Base-by-base conservation (phyloP, 2,888 invertebrate genomes). In the Silvanus unidentatus region DNA sequence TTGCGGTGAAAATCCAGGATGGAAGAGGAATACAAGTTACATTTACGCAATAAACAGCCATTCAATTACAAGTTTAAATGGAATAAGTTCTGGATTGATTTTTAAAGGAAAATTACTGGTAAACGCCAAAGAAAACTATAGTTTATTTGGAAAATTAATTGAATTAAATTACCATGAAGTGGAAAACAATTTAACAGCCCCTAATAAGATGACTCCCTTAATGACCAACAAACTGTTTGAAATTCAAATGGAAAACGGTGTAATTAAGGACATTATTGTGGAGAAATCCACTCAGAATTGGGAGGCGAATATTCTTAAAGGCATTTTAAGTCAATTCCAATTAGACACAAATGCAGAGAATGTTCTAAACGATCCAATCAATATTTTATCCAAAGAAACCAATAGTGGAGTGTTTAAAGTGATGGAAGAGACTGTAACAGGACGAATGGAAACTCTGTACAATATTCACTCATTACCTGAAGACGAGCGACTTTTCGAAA, bases 341-440 rank as follows among this genome's bases (percentile, higher is more conserved):
- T 71, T 83, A 2, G 84, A 86, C 57, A 73, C 79, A 5, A 42
- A 35, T 5, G 42, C 39, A 4, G 8, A 42, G n/a, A 42, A 42
- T 39, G 4, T 44, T 58, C 80, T 83, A 69, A 82, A 78, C 64
- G 77, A 75, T 43, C 77, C 78, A 52, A 43, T 48, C 12, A 53
- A 66, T 45, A 55, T 68, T 30, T 50, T 65, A n/a, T 68, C 72
- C 1, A 54, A 62, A 34, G 54, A 60, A 39, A 64, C 68, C n/a
- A 65, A 73, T 12, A 77, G 74, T 54, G 84, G 78, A 2, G 69
- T 77, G 39, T 85, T 75, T 70, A 80, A 75, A 53, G 79, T 79
- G 51, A 81, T 84, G 80, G 86, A 86, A 69, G 76, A 79, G 50
- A 78, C 83, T 29, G 79, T 86, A 27, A 78, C 80, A 37, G 86